A percentile compares a stretch with the other conserved stretches of the same genome.
phyloP scores from a whole-genome alignment of 2,113 vertebrate genomes.

The Erinaceus europaeus region DNA sequence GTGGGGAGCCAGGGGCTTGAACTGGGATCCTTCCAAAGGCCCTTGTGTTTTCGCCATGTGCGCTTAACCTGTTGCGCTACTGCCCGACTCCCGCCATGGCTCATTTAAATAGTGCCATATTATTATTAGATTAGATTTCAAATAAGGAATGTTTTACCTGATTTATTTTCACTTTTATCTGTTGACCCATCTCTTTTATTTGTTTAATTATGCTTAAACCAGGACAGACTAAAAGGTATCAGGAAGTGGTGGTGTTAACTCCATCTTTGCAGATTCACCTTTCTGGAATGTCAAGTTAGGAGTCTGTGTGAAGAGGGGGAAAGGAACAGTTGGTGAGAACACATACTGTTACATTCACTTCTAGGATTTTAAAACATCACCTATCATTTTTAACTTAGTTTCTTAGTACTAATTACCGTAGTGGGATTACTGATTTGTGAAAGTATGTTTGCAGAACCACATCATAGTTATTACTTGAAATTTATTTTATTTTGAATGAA shows the following conservation, averaged over 20 bases:
- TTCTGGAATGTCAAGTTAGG: too few relatives aligned
- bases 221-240: neutral
- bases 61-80: too few relatives aligned
- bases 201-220: neutral
- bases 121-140: neutral
- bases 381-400: neutral
- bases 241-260: too few relatives aligned
- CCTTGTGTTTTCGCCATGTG: too few relatives aligned
- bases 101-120: rapidly evolving
- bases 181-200: neutral
- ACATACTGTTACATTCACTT: rapidly evolving
- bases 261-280: too few relatives aligned
- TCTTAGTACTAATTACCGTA: neutral
- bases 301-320: neutral
- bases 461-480: neutral
- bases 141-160: neutral
- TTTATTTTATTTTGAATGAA: neutral
- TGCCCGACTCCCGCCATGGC: too few relatives aligned
- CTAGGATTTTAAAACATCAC: neutral
- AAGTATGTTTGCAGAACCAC: neutral
- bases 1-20: too few relatives aligned
- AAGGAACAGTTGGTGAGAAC: neutral
- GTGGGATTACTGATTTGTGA: neutral
- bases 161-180: neutral
- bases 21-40: too few relatives aligned